These are phyloP conservation scores for Argynnis bischoffii DNA, from an alignment of 2,888 invertebrate species.

Conservation along the genomic window DNA sequence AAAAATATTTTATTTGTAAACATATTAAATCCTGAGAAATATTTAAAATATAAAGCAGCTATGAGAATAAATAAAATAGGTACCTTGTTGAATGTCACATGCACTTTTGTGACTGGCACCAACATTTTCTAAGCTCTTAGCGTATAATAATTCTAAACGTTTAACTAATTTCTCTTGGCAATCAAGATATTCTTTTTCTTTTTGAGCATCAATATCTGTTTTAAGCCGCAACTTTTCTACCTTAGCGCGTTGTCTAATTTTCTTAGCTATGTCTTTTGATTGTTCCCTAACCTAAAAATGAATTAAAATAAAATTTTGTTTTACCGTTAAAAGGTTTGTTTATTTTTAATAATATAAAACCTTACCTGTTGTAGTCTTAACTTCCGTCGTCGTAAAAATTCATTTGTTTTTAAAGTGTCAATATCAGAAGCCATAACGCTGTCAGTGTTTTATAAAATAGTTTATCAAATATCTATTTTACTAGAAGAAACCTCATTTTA, in stretches of 20 bases:
- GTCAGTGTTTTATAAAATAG: background rate
- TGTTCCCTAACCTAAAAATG: conserved; percentile 76
- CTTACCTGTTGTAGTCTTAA: conserved; percentile 76
- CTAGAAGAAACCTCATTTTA: conserved; percentile 11
- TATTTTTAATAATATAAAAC: conserved; percentile 21
- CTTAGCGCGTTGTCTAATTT: conserved; percentile 71
- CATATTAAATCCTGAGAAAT: too few species aligned
- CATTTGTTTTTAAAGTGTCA: conserved; percentile 73
- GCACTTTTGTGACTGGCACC: conserved; percentile 68
- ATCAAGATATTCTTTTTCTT: conserved; percentile 65
- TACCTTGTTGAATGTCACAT: conserved; percentile 53
- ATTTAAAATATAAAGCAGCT: too few species aligned
- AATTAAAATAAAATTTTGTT: conserved; percentile 22
- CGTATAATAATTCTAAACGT: conserved; percentile 63
- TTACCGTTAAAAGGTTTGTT: conserved; percentile 20
- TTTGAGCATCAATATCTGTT: conserved; percentile 58
- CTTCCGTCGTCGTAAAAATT: conserved; percentile 72
- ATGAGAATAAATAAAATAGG: background rate
- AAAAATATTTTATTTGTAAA: too few species aligned
- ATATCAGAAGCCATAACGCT: conserved; percentile 71
- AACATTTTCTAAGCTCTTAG: conserved; percentile 60
- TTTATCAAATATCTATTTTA: background rate
- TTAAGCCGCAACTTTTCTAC: conserved; percentile 65
- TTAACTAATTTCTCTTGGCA: conserved; percentile 68
- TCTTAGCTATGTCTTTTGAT: conserved; percentile 77